Evolutionary conservation across 2,888 invertebrate genomes (phyloP).

Genomic region (Hedychridium roseum): DNA sequence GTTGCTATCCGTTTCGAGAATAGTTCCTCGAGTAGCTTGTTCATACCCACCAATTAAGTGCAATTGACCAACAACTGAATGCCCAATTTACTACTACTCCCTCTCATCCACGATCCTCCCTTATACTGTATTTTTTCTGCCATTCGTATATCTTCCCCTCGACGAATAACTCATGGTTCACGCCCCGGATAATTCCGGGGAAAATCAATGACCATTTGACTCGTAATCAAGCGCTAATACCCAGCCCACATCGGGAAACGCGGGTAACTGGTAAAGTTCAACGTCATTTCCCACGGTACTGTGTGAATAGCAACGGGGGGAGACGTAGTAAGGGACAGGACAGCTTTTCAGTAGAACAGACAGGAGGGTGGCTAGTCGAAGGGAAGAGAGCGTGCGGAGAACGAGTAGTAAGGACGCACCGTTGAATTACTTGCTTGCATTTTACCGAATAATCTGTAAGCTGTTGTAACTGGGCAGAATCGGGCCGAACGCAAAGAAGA

Average conservation of each 20-base stretch:
- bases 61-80: constrained; percentile 55
- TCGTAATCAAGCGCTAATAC: constrained; percentile 5
- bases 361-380: constrained; percentile 23
- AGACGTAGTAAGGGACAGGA: constrained; percentile 28
- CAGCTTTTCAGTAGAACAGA: constrained; percentile 19
- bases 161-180: constrained; percentile 1
- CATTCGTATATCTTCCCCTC: not conserved
- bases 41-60: constrained; percentile 51
- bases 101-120: constrained; percentile 26
- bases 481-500: constrained; percentile 19
- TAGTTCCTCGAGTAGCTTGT: constrained; percentile 26
- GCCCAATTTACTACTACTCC: constrained; percentile 40
- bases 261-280: constrained; percentile 51
- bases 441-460: constrained; percentile 1
- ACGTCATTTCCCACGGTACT: constrained; percentile 58
- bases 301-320: constrained; percentile 21
- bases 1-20: constrained; percentile 15
- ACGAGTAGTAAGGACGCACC: constrained; percentile 32
- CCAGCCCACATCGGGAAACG: constrained; percentile 32
- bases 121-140: constrained; percentile 4
- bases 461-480: constrained; percentile 7
- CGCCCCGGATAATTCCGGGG: constrained; percentile 12
- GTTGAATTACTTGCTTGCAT: not conserved
- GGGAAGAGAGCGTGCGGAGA: constrained; percentile 25
- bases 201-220: constrained; percentile 19